A percentile compares a stretch with the other conserved stretches of the same genome.
phyloP scores from a whole-genome alignment of 2,888 invertebrate genomes.

The Zygaena filipendulae region DNA sequence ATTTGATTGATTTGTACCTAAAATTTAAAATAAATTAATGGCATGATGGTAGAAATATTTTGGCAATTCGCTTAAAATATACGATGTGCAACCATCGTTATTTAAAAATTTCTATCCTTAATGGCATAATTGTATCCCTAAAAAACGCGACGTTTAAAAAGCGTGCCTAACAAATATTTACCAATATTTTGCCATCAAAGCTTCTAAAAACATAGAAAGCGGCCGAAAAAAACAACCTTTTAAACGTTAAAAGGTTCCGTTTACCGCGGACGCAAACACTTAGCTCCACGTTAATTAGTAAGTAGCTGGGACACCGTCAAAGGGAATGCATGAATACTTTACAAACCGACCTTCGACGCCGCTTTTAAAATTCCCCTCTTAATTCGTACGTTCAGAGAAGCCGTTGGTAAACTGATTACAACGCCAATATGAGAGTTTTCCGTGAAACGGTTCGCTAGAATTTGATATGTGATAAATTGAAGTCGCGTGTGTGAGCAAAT shows the following conservation, averaged over 20 bases:
- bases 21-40: too few species aligned
- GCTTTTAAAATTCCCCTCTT: slow-evolving; percentile 64
- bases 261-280: slow-evolving; percentile 68
- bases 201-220: slow-evolving; percentile 52
- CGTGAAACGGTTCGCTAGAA: too few species aligned
- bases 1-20: too few species aligned
- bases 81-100: too few species aligned
- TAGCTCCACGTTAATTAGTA: slow-evolving; percentile 65
- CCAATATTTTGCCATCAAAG: slow-evolving; percentile 55
- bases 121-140: slow-evolving; percentile 41
- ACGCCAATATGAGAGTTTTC: slow-evolving; percentile 56
- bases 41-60: too few species aligned
- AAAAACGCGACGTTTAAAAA: too few species aligned
- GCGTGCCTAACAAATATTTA: too few species aligned
- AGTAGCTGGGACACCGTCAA: slow-evolving; percentile 64
- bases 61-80: too few species aligned
- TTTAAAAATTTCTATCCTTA: too few species aligned
- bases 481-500: too few species aligned
- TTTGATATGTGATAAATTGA: too few species aligned
- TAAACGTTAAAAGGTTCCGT: slow-evolving; percentile 65
- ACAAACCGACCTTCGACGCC: slow-evolving; percentile 46
- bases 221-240: slow-evolving; percentile 53
- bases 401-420: slow-evolving; percentile 62
- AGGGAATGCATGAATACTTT: slow-evolving; percentile 69
- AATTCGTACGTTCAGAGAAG: slow-evolving; percentile 53